phyloP scores from a whole-genome alignment of 1,140 invertebrate genomes.

The Scaptomyza hsui region DNA sequence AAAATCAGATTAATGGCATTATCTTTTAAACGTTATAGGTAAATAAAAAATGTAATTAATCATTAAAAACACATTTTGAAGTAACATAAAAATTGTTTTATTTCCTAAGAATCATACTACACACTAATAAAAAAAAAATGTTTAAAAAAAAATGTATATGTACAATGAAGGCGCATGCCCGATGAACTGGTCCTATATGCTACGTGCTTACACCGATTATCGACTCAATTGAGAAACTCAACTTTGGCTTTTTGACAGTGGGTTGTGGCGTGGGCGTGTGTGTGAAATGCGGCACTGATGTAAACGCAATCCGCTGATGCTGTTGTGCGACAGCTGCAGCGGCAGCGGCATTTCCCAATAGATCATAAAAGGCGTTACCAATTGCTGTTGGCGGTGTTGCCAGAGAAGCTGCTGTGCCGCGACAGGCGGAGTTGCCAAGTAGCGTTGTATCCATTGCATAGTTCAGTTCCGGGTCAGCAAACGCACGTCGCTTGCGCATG shows the following conservation, averaged over 20 bases:
- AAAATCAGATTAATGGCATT: no score
- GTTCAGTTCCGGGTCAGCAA: conserved; percentile 86
- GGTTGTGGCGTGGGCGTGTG: conserved; percentile 61
- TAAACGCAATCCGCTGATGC: conserved; percentile 38
- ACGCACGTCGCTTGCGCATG: conserved; percentile 85
- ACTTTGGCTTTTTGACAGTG: conserved; percentile 81
- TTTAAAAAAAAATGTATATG: conserved; percentile 21
- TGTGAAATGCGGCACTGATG: conserved; percentile 42
- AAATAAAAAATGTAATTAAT: background rate
- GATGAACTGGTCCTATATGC: background rate
- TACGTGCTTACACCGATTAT: conserved; percentile 85
- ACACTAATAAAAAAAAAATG: conserved; percentile 39
- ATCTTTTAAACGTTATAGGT: background rate
- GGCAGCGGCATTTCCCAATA: conserved; percentile 50
- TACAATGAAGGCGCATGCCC: conserved; percentile 16
- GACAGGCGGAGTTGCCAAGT: conserved; percentile 47
- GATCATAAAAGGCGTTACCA: conserved; percentile 64
- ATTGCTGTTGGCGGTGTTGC: conserved; percentile 18
- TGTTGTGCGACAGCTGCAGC: conserved; percentile 44
- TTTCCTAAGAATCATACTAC: conserved; percentile 26
- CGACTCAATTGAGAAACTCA: conserved; percentile 87
- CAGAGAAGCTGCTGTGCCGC: conserved; percentile 30
- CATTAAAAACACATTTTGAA: background rate
- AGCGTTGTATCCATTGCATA: conserved; percentile 75
- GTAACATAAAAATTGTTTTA: conserved; percentile 21